Base-by-base conservation (phyloP, 1,140 invertebrate genomes). In the Papilio dardanus region DNA sequence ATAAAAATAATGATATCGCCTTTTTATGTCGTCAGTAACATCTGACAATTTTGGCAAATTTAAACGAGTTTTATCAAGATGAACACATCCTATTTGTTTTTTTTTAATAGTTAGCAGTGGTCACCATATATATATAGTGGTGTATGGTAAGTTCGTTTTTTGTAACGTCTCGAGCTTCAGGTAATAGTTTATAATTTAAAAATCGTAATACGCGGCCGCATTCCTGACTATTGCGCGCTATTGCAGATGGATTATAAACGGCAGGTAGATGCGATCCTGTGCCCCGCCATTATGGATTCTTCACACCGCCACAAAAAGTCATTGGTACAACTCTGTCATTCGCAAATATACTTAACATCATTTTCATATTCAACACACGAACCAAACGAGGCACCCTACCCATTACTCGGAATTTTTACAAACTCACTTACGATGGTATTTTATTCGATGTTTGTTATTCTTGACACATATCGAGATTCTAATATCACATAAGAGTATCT, bases 241-340 rank as follows among this genome's bases (percentile, higher is more conserved):
- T 54, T 74, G 66, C 58, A 66, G 71, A 65, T 68, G 21, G 28
- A 65, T 76, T 77, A 84, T 84, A 83, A 85, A 75, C 74, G 75
- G 74, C 86, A 87, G 84, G 84, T 85, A 87, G 84, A 77, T 73
- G 24, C 78, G 74, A 81, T 85, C 85, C 84, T 85, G 50, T 42
- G 31, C 69, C 65, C 71, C 79, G n/a, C 78, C 79, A 86, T 88
- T 89, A 87, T 75, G 79, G 78, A 89, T 89, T 89, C 84, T 83
- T 83, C 81, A 86, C 83, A 78, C 78, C 40, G 62, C 62, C 67
- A 79, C 78, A 84, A 85, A 81, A 84, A 83, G 78, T 79, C 74
- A 66, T 76, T 68, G 75, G 16, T 46, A 46, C 76, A 74, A 69
- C 31, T 71, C 40, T 68, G 71, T 30, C 8, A 74, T 54, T 79